A percentile compares a stretch with the other conserved stretches of the same genome.
These are phyloP conservation scores for Atta colombica DNA, from an alignment of 1,140 invertebrate species.

Conservation along the genomic window DNA sequence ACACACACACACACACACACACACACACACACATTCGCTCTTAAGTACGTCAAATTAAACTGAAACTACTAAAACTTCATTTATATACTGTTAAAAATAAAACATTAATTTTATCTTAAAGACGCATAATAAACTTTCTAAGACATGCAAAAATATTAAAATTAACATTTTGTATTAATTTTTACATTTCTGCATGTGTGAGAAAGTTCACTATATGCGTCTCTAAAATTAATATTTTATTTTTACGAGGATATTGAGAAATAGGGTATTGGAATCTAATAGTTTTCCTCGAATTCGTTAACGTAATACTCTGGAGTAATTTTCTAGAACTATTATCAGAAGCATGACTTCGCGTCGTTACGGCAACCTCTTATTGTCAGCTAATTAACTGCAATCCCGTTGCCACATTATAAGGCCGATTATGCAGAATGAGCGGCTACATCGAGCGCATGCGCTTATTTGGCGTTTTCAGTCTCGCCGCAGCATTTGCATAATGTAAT, in stretches of 20 bases:
- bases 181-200: too few species aligned
- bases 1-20: too few species aligned
- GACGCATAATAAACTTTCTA: too few species aligned
- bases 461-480: slow-evolving; percentile 28
- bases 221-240: too few species aligned
- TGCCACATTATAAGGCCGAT: slow-evolving; percentile 76
- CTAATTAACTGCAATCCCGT: slow-evolving; percentile 77
- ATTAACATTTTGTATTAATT: too few species aligned
- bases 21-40: background rate
- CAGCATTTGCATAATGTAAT: slow-evolving; percentile 77
- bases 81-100: background rate
- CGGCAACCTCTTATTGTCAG: slow-evolving; percentile 70
- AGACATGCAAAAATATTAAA: too few species aligned
- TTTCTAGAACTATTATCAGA: slow-evolving; percentile 45
- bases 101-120: too few species aligned
- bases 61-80: background rate
- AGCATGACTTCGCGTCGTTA: slow-evolving; percentile 56
- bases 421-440: slow-evolving; percentile 72
- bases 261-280: background rate
- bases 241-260: background rate
- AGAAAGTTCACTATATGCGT: too few species aligned
- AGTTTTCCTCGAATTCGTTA: background rate
- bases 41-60: background rate
- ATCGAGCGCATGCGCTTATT: slow-evolving; percentile 52
- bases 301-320: background rate